A percentile compares a stretch with the other conserved stretches of the same genome.
phyloP scores from a whole-genome alignment of 2,797 vertebrate species.

The Cuniculus paca region DNA sequence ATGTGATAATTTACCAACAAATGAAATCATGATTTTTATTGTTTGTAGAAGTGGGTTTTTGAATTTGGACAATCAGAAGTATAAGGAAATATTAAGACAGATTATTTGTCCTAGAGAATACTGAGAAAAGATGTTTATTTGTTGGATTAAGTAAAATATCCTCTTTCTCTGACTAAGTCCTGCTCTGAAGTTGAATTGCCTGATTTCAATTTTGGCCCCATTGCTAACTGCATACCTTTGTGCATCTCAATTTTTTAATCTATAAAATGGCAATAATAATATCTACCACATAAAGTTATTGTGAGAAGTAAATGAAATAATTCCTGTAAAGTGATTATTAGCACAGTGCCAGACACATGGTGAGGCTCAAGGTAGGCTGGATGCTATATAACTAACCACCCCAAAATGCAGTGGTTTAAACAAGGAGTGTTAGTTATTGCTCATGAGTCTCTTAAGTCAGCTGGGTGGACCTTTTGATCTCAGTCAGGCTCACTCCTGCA shows the following conservation, averaged over 20 bases:
- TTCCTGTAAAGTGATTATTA: conserved; percentile 33
- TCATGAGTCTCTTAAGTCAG: not conserved
- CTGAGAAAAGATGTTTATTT: conserved; percentile 37
- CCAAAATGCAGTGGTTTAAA: conserved; percentile 46
- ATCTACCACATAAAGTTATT: conserved; percentile 51
- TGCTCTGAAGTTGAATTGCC: not conserved
- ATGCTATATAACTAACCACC: conserved; percentile 1
- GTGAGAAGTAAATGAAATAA: conserved; percentile 45
- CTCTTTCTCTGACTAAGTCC: conserved; percentile 1
- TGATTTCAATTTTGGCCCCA: conserved; percentile 34
- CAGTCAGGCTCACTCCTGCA: not conserved
- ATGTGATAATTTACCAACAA: conserved; percentile 22
- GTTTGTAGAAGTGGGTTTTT: conserved; percentile 46
- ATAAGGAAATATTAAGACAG: not conserved
- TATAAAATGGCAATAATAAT: not conserved
- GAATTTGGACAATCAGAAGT: conserved; percentile 8
- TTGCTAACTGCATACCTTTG: not conserved
- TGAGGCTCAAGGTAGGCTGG: not conserved
- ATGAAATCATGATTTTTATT: conserved; percentile 41
- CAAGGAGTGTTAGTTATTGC: not conserved
- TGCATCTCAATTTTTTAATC: not conserved
- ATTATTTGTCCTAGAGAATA: conserved; percentile 44
- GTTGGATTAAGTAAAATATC: conserved; percentile 44
- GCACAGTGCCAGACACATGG: not conserved
- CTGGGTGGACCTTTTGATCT: not conserved